A percentile compares a stretch with the other conserved stretches of the same genome.
Conservation (phyloP, 2,888 invertebrate species). For the Nymphalis polychloros region DNA sequence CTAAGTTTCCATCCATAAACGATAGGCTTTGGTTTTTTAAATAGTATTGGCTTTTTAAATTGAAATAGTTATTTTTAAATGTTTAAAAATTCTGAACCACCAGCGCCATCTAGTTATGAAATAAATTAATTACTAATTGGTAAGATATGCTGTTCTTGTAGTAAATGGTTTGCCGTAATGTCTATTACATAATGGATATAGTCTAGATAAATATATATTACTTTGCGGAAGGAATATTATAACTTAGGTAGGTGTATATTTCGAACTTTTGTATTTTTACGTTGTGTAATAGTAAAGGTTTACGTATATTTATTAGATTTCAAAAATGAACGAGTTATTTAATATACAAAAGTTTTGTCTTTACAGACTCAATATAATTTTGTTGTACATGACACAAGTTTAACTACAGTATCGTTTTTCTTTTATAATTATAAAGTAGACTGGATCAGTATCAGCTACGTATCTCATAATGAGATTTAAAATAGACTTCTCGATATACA, state of each 20-base stretch:
- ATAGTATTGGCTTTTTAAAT: no score
- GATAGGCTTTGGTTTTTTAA: no score
- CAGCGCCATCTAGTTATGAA: conserved; percentile 3
- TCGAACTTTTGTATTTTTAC: background rate
- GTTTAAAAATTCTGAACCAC: background rate
- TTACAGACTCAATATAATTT: no score
- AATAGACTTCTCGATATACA: conserved; percentile 13
- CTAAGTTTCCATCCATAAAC: no score
- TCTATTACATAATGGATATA: background rate
- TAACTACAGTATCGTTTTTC: no score
- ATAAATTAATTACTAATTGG: background rate
- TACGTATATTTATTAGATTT: no score
- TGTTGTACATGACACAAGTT: no score
- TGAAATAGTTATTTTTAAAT: no score
- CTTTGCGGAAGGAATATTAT: background rate
- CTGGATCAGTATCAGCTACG: conserved; percentile 18
- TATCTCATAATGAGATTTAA: conserved; percentile 28
- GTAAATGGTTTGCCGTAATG: conserved; percentile 9
- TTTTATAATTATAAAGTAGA: conserved; percentile 15
- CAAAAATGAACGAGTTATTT: no score
- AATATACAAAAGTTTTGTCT: no score
- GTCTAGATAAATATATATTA: background rate
- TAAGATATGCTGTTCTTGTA: background rate
- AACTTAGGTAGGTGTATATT: background rate
- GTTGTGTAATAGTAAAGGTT: no score